Conservation (phyloP, 1,140 invertebrate genomes). For the Thrips palmi region DNA sequence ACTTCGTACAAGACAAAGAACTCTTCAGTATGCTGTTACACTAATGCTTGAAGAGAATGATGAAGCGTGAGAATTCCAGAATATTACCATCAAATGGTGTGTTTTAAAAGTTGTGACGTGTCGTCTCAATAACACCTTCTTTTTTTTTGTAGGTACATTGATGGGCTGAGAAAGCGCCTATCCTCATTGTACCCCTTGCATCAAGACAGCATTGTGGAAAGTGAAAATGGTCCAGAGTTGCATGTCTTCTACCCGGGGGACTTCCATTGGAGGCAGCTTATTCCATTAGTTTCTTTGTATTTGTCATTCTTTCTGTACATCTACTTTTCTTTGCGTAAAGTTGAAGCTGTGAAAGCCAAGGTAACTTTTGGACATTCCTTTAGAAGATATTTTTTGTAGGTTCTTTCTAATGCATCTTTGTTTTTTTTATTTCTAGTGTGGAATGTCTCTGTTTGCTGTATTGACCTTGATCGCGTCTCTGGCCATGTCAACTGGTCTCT, state of each 20-base stretch:
- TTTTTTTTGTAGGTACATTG: constrained; percentile 46
- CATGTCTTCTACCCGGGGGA: constrained; percentile 74
- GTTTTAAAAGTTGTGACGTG: constrained; percentile 1
- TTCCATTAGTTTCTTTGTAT: constrained; percentile 70
- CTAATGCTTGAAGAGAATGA: constrained; percentile 68
- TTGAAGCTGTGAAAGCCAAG: constrained; percentile 85
- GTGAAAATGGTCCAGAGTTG: constrained; percentile 18
- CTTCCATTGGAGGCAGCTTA: constrained; percentile 70
- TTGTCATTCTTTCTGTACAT: constrained; percentile 75
- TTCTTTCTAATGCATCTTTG: constrained; percentile 1
- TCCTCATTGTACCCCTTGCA: constrained; percentile 48
- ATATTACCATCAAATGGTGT: background rate
- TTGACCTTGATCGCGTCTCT: constrained; percentile 75
- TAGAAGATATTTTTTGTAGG: background rate
- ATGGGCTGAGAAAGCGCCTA: constrained; percentile 50
- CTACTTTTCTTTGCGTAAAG: constrained; percentile 88
- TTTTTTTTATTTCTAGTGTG: constrained; percentile 27
- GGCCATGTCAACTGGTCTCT: constrained; percentile 84
- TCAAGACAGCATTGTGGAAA: constrained; percentile 22
- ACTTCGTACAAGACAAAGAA: constrained; percentile 55
- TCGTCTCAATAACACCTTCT: too few species aligned
- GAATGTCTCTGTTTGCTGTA: constrained; percentile 75
- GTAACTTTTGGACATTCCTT: constrained; percentile 11
- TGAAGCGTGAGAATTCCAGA: constrained; percentile 33
- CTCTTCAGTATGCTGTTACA: constrained; percentile 79